Evolutionary conservation across 2,113 vertebrate species (phyloP).

Genomic region (Todiramphus chloris): DNA sequence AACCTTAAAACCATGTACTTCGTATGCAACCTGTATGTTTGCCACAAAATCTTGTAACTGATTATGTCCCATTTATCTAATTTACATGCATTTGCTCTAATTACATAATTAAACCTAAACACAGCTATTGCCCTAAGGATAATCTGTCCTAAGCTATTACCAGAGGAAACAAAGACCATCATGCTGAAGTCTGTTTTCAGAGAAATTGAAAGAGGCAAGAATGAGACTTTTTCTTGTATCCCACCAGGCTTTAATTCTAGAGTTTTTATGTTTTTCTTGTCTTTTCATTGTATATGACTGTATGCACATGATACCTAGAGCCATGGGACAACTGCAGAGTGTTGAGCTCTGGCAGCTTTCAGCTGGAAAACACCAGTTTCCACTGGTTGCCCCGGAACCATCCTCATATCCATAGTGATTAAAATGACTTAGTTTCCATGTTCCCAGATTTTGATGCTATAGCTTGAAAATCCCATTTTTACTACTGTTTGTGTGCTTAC

Average conservation of each 20-base stretch:
- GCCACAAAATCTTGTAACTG: not conserved
- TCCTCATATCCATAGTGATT: not conserved
- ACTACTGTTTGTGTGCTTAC: not conserved
- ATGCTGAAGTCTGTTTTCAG: not conserved
- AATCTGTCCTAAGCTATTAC: not conserved
- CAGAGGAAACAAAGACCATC: not conserved
- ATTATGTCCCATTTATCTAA: not conserved
- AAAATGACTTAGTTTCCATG: not conserved
- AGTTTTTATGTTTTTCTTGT: not conserved
- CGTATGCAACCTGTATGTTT: not conserved
- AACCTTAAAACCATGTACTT: not conserved
- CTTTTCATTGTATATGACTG: not conserved
- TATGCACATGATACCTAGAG: not conserved
- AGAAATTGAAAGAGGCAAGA: not conserved
- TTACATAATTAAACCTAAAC: conserved; percentile 26
- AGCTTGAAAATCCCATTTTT: not conserved
- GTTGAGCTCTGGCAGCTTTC: not conserved
- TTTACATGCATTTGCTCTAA: not conserved
- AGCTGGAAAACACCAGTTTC: not conserved
- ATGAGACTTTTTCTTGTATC: not conserved
- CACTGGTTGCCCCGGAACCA: not conserved
- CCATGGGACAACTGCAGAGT: not conserved
- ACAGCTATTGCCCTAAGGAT: conserved; percentile 28
- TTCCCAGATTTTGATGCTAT: not conserved
- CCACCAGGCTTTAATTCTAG: not conserved